These are phyloP conservation scores for Calypte anna DNA, from an alignment of 2,113 vertebrate species.

Conservation along the genomic window DNA sequence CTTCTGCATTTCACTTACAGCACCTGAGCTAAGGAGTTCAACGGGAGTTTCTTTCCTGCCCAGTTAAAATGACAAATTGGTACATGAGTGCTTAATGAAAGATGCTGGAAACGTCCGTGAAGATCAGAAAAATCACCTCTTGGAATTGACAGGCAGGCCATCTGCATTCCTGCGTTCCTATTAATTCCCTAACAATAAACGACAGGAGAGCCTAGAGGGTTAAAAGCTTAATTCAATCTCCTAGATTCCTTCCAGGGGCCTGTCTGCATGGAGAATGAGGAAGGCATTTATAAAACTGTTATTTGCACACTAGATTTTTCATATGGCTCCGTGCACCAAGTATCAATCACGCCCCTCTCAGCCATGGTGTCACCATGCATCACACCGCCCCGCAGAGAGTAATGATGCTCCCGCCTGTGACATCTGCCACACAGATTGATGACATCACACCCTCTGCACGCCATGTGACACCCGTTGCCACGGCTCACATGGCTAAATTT, in stretches of 20 bases:
- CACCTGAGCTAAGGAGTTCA: constrained; percentile 74
- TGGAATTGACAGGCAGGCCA: constrained; percentile 80
- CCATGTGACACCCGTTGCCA: neutral
- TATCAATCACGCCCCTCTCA: constrained; percentile 32
- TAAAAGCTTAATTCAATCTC: constrained; percentile 85
- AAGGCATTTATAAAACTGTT: constrained; percentile 67
- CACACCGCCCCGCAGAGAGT: constrained; percentile 1
- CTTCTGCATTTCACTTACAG: constrained; percentile 40
- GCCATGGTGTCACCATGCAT: constrained; percentile 5
- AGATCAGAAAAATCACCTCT: constrained; percentile 81
- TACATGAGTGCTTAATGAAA: constrained; percentile 84
- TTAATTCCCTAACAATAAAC: constrained; percentile 82
- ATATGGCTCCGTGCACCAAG: constrained; percentile 35
- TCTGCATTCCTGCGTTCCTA: constrained; percentile 81
- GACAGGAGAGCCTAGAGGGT: constrained; percentile 83
- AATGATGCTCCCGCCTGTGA: neutral
- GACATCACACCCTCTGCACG: neutral
- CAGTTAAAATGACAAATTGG: constrained; percentile 83
- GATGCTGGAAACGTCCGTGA: constrained; percentile 78
- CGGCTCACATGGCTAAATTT: neutral
- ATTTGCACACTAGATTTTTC: constrained; percentile 68
- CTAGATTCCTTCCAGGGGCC: constrained; percentile 73
- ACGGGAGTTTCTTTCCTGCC: constrained; percentile 77
- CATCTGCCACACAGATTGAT: constrained; percentile 6
- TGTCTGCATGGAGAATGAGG: constrained; percentile 75